phyloP scores from a whole-genome alignment of 2,888 invertebrate genomes.

The Dyspetes luteomarginatus region DNA sequence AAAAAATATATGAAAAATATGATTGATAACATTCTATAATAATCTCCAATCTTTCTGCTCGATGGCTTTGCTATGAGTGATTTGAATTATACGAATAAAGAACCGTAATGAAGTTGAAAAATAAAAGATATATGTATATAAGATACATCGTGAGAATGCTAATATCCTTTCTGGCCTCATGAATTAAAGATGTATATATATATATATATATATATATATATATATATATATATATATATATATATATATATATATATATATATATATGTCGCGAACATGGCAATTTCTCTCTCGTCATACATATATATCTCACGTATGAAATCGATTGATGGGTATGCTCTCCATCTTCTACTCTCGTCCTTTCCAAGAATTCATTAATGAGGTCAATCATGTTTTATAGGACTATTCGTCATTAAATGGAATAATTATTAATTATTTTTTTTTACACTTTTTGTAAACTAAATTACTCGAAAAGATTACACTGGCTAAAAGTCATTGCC shows the following conservation, averaged over 20 bases:
- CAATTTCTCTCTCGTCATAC: not conserved
- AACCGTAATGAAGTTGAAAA: not conserved
- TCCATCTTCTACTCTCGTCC: not conserved
- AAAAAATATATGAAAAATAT: not conserved
- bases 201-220: no score
- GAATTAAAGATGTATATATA: conserved; percentile 54
- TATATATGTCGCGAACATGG: not conserved
- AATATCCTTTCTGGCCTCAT: conserved; percentile 26
- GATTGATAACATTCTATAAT: not conserved
- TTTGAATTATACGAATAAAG: not conserved
- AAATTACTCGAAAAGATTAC: no score
- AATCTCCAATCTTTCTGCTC: no score
- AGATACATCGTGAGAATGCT: conserved; percentile 8
- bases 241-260: no score
- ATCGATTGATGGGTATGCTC: not conserved
- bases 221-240: no score
- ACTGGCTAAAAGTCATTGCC: no score
- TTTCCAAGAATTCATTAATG: not conserved
- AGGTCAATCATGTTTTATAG: not conserved
- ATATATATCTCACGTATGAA: not conserved
- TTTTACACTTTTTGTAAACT: not conserved
- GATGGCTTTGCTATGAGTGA: no score
- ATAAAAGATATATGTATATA: conserved; percentile 18
- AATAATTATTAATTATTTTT: not conserved
- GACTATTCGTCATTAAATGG: no score